A percentile compares a stretch with the other conserved stretches of the same genome.
These are phyloP conservation scores for Rhynchonycteris naso DNA, from an alignment of 2,797 vertebrate species.

Conservation along the genomic window DNA sequence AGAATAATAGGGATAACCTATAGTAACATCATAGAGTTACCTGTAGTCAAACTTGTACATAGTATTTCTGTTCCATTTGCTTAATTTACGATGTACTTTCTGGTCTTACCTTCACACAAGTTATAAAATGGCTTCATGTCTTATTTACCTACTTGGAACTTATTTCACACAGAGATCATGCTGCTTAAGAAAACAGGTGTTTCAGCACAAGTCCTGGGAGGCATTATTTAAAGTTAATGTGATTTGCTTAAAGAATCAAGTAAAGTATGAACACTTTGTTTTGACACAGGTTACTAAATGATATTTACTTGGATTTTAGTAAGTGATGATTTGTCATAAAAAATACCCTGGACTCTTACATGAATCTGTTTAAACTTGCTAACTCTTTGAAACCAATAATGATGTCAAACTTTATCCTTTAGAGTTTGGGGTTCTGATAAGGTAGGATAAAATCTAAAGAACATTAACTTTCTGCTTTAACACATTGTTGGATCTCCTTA, in stretches of 20 bases:
- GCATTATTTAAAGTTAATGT: constrained; percentile 79
- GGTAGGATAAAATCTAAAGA: constrained; percentile 23
- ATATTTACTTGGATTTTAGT: constrained; percentile 81
- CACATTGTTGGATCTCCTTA: background rate
- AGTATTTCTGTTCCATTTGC: constrained; percentile 55
- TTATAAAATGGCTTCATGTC: constrained; percentile 35
- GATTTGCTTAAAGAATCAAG: constrained; percentile 83
- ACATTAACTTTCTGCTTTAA: background rate
- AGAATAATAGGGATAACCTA: constrained; percentile 71
- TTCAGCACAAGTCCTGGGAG: constrained; percentile 78
- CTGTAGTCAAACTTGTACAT: constrained; percentile 57
- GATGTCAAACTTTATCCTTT: constrained; percentile 51
- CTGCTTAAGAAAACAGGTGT: constrained; percentile 85
- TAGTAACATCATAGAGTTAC: constrained; percentile 69
- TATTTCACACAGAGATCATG: constrained; percentile 82
- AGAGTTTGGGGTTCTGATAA: constrained; percentile 42
- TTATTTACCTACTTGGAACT: constrained; percentile 80
- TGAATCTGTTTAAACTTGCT: constrained; percentile 81
- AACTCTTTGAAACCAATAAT: constrained; percentile 67
- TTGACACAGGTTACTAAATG: constrained; percentile 81
- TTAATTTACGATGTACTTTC: constrained; percentile 73
- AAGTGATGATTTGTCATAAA: constrained; percentile 78
- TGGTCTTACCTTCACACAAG: constrained; percentile 81
- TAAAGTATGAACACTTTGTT: constrained; percentile 80
- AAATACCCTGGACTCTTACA: constrained; percentile 73